Conservation (phyloP, 1,140 invertebrate species). For the Apocrypta bakeri region DNA sequence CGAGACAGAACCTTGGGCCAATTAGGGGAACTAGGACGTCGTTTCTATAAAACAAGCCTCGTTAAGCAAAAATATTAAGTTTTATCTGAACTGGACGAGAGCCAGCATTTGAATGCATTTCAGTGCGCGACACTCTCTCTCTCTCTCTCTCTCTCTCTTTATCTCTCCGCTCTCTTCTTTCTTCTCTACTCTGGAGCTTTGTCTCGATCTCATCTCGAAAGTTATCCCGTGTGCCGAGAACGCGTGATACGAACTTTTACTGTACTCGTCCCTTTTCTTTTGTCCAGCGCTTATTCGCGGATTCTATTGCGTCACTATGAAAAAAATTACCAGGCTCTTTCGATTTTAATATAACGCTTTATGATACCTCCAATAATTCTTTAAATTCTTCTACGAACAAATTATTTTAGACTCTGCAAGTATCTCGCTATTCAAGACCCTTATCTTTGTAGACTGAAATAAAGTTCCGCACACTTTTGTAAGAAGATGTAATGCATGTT, state of each 20-base stretch:
- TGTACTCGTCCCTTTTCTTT: background rate
- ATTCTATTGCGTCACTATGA: background rate
- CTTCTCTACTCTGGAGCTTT: constrained; percentile 12
- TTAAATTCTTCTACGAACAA: too few relatives aligned
- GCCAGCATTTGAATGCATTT: constrained; percentile 65
- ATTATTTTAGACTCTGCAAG: too few relatives aligned
- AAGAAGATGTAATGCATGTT: too few relatives aligned
- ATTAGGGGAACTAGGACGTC: constrained; percentile 65
- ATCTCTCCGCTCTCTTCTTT: constrained; percentile 39
- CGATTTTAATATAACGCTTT: too few relatives aligned
- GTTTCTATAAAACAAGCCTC: constrained; percentile 64
- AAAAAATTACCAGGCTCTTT: background rate
- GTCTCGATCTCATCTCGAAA: constrained; percentile 17
- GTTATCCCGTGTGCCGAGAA: background rate
- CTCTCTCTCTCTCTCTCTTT: constrained; percentile 32
- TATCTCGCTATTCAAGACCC: too few relatives aligned
- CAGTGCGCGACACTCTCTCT: constrained; percentile 51
- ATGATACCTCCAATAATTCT: too few relatives aligned
- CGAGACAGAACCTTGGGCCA: constrained; percentile 50
- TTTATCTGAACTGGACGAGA: constrained; percentile 65
- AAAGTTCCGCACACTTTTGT: too few relatives aligned
- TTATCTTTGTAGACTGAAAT: too few relatives aligned
- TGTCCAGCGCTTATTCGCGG: background rate
- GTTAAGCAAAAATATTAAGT: constrained; percentile 69
- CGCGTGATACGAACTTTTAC: background rate